Evolutionary conservation across 1,140 invertebrate genomes (phyloP).

Genomic region (Homalodisca vitripennis): DNA sequence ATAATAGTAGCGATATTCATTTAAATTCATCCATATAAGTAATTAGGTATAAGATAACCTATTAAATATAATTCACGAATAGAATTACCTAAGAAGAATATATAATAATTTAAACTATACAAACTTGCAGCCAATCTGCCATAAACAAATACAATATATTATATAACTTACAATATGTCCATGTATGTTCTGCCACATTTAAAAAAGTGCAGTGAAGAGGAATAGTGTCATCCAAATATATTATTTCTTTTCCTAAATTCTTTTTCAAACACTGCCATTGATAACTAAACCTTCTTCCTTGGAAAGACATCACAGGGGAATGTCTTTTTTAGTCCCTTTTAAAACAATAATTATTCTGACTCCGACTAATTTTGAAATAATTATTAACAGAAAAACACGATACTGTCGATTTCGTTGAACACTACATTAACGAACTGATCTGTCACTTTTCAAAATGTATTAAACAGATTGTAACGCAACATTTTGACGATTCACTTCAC

Average conservation of each 20-base stretch:
- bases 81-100: not conserved
- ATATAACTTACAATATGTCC: conserved; percentile 74
- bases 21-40: not conserved
- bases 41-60: not conserved
- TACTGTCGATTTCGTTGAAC: no score
- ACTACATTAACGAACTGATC: no score
- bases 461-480: no score
- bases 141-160: no score
- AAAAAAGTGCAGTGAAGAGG: conserved; percentile 71
- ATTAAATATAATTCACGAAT: not conserved
- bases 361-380: no score
- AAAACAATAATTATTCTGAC: no score
- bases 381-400: no score
- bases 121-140: no score
- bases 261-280: conserved; percentile 82
- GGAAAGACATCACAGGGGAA: conserved; percentile 41
- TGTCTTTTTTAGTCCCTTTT: no score
- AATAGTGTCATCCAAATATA: conserved; percentile 79
- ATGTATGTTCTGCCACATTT: conserved; percentile 77
- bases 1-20: not conserved
- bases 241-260: conserved; percentile 63
- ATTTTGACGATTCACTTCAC: no score
- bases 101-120: not conserved
- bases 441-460: no score
- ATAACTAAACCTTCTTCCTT: conserved; percentile 36